Evolutionary conservation across 2,113 vertebrate genomes (phyloP).

Genomic region (Fulica atra): DNA sequence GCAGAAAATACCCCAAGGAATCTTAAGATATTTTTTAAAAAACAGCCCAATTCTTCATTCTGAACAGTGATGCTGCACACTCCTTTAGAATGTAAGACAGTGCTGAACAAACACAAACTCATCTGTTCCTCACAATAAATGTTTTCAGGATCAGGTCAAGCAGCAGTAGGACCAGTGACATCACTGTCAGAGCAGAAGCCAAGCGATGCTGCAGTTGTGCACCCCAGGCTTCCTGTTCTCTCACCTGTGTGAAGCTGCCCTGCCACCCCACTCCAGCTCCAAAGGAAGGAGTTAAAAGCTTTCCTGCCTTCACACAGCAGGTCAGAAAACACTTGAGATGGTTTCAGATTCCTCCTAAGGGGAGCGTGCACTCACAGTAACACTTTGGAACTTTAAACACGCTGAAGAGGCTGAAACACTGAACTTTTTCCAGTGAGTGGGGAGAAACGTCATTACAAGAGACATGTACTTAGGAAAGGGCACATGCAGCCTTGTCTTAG

Average conservation of each 20-base stretch:
- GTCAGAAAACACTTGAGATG: not conserved
- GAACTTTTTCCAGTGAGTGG: not conserved
- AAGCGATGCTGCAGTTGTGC: not conserved
- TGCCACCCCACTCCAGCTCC: not conserved
- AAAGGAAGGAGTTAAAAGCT: not conserved
- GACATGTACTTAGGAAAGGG: not conserved
- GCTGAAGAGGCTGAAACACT: not conserved
- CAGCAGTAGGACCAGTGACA: not conserved
- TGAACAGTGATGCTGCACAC: not conserved
- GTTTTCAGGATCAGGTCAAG: not conserved
- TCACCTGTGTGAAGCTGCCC: not conserved
- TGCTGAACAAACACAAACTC: not conserved
- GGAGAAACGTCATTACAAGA: not conserved
- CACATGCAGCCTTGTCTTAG: rapidly evolving
- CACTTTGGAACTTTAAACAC: not conserved
- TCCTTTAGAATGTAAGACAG: not conserved
- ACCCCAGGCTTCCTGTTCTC: not conserved
- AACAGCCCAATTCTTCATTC: not conserved
- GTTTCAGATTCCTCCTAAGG: not conserved
- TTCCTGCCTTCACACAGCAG: not conserved
- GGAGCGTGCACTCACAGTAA: not conserved
- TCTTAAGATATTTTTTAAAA: not conserved
- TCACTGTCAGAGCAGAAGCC: not conserved
- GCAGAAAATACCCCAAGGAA: not conserved
- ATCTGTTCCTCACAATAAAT: not conserved